Percentiles rank a stretch among this genome's conserved stretches.
phyloP scores from a whole-genome alignment of 2,113 vertebrate genomes.

The Psophia crepitans region DNA sequence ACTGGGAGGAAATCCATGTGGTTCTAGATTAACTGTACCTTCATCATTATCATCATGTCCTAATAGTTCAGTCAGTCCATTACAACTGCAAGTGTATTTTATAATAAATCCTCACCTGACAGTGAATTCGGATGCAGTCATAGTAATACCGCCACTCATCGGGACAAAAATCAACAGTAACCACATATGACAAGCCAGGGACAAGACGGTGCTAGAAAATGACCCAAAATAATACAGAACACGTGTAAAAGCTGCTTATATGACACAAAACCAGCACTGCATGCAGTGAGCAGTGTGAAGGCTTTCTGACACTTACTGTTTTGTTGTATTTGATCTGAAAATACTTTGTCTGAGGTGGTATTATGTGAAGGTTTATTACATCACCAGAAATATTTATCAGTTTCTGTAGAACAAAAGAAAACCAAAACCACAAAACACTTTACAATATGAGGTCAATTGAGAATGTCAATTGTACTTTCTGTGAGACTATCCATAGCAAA shows the following conservation, averaged over 20 bases:
- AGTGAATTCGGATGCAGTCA: slow-evolving; percentile 89
- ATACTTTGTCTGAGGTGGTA: slow-evolving; percentile 88
- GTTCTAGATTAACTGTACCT: background rate
- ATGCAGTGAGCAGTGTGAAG: background rate
- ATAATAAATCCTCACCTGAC: slow-evolving; percentile 75
- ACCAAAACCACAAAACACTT: background rate
- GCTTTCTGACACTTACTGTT: slow-evolving; percentile 75
- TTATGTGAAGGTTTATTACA: slow-evolving; percentile 80
- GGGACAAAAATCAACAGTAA: slow-evolving; percentile 84
- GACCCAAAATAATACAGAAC: background rate
- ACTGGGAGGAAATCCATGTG: background rate
- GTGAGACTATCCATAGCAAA: background rate
- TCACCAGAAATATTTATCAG: slow-evolving; percentile 86
- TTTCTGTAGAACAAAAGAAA: slow-evolving; percentile 75
- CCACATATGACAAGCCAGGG: slow-evolving; percentile 83
- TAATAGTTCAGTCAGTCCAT: background rate
- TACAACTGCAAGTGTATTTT: background rate
- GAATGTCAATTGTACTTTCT: background rate
- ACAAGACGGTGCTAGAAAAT: slow-evolving; percentile 81
- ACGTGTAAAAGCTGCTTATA: background rate
- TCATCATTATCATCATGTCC: background rate
- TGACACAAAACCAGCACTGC: background rate
- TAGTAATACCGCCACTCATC: slow-evolving; percentile 93
- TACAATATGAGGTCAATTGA: background rate
- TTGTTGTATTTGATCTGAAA: slow-evolving; percentile 88